A percentile compares a stretch with the other conserved stretches of the same genome.
phyloP scores from a whole-genome alignment of 2,113 vertebrate genomes.

The Trinectes maculatus region DNA sequence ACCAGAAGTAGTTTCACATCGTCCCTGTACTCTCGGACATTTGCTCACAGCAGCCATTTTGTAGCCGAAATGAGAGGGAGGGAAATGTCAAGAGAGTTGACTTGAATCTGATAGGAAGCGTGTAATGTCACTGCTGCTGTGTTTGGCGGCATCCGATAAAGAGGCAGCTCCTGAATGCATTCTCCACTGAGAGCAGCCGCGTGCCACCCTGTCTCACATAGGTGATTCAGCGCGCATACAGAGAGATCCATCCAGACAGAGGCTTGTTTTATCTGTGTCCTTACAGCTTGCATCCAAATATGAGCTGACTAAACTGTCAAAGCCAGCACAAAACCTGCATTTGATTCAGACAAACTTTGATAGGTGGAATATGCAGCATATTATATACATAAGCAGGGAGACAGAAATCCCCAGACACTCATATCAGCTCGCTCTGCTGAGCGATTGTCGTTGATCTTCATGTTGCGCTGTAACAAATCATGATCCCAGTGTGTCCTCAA shows the following conservation, averaged over 20 bases:
- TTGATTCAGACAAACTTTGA: slow-evolving; percentile 34
- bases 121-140: slow-evolving; percentile 34
- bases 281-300: background rate
- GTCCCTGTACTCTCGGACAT: background rate
- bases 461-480: slow-evolving; percentile 31
- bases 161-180: background rate
- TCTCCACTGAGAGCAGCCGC: slow-evolving; percentile 8
- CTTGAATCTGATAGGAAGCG: slow-evolving; percentile 20
- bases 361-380: slow-evolving; percentile 28
- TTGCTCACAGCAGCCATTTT: slow-evolving; percentile 35
- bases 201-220: slow-evolving; percentile 1
- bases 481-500: slow-evolving; percentile 16
- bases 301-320: slow-evolving; percentile 38
- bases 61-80: background rate
- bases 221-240: slow-evolving; percentile 5
- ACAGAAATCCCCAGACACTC: background rate
- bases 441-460: slow-evolving; percentile 33
- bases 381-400: slow-evolving; percentile 20
- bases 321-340: slow-evolving; percentile 29
- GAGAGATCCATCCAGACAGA: slow-evolving; percentile 14
- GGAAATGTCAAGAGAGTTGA: slow-evolving; percentile 43
- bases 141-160: slow-evolving; percentile 35
- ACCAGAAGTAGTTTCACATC: background rate
- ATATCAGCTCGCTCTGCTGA: slow-evolving; percentile 8
- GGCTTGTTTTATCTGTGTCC: background rate